These are phyloP conservation scores for Drosophila atroscutellata DNA, from an alignment of 2,888 invertebrate genomes.

Conservation along the genomic window DNA sequence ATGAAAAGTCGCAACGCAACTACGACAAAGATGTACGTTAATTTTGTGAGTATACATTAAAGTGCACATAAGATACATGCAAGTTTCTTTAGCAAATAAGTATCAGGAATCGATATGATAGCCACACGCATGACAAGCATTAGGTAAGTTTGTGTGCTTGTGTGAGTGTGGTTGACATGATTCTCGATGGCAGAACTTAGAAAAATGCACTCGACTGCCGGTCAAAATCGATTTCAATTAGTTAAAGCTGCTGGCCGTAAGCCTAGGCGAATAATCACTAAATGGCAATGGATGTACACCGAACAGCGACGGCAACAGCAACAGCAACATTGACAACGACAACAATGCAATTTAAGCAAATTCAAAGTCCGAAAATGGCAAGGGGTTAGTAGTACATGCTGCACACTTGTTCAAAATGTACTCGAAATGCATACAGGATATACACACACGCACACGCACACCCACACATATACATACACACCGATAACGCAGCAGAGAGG, in stretches of 20 bases:
- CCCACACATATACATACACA: constrained; percentile 12
- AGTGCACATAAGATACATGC: constrained; percentile 55
- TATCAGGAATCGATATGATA: constrained; percentile 58
- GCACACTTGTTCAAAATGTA: constrained; percentile 55
- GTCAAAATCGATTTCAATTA: constrained; percentile 74
- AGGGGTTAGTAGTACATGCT: constrained; percentile 68
- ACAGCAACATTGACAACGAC: constrained; percentile 51
- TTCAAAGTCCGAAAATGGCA: constrained; percentile 70
- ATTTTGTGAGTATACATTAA: constrained; percentile 24
- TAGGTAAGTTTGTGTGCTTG: neutral
- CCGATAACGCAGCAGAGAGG: constrained; percentile 14
- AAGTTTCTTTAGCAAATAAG: constrained; percentile 45
- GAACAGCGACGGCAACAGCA: neutral
- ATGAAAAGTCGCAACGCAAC: constrained; percentile 14
- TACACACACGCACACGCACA: constrained; percentile 11
- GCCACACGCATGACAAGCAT: constrained; percentile 35
- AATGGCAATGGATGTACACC: constrained; percentile 49
- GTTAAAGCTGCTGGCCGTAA: constrained; percentile 58
- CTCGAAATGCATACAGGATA: constrained; percentile 61
- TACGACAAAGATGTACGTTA: constrained; percentile 13
- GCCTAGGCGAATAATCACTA: constrained; percentile 60
- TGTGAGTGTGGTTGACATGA: constrained; percentile 45
- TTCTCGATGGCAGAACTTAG: constrained; percentile 45
- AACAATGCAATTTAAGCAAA: constrained; percentile 74
- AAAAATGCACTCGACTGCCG: constrained; percentile 29